Conservation (phyloP, 2,113 vertebrate species). For the Otocyon megalotis region DNA sequence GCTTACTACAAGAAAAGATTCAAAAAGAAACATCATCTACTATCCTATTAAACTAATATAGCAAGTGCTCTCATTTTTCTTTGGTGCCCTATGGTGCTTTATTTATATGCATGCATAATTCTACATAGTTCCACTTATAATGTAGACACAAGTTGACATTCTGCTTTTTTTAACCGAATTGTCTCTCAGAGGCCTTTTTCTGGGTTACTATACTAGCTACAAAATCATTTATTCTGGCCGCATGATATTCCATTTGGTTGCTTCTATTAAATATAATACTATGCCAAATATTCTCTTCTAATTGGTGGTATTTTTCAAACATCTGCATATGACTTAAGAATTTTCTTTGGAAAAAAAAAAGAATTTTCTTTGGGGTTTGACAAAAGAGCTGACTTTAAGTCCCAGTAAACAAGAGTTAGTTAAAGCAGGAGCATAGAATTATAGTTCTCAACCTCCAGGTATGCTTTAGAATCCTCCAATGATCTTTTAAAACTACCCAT, state of each 20-base stretch:
- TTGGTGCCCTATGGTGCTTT: background rate
- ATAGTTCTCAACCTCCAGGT: background rate
- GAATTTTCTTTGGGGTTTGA: background rate
- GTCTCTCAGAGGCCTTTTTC: constrained; percentile 16
- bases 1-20: constrained; percentile 35
- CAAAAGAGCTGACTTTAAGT: background rate
- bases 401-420: background rate
- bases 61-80: constrained; percentile 18
- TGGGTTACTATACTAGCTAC: background rate
- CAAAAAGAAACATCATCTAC: constrained; percentile 26
- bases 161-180: background rate
- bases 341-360: background rate
- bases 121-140: background rate
- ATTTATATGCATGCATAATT: constrained; percentile 33
- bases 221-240: constrained; percentile 24
- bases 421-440: background rate
- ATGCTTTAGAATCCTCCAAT: background rate
- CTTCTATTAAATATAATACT: constrained; percentile 24
- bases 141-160: background rate
- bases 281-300: constrained; percentile 15
- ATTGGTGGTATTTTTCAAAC: background rate
- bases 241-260: constrained; percentile 37
- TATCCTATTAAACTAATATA: background rate
- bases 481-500: background rate
- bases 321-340: constrained; percentile 23